Conservation (phyloP, 2,113 vertebrate species). For the Phasianus colchicus region DNA sequence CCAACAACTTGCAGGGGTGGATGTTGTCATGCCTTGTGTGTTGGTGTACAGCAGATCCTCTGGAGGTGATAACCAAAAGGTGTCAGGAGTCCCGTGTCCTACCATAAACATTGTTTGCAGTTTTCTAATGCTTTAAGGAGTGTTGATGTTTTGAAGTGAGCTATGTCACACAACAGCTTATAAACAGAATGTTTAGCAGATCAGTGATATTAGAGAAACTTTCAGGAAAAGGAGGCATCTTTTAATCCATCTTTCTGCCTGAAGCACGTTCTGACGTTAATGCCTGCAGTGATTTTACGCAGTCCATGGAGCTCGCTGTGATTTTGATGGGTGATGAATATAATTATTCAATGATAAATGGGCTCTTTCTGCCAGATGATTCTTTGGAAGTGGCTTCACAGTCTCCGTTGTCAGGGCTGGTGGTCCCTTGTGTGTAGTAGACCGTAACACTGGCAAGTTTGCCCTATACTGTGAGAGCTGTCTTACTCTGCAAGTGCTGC, state of each 20-base stretch:
- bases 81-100: background rate
- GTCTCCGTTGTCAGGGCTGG: background rate
- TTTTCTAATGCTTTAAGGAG: background rate
- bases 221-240: constrained; percentile 34
- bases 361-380: background rate
- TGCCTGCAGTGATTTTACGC: background rate
- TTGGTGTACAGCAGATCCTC: accelerated
- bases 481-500: background rate
- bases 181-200: constrained; percentile 10
- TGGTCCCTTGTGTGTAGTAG: background rate
- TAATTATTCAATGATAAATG: background rate
- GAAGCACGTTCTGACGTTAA: constrained; percentile 21
- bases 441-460: background rate
- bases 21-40: background rate
- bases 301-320: background rate
- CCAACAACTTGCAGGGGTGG: accelerated
- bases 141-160: background rate
- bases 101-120: background rate
- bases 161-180: background rate
- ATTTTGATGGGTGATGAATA: background rate
- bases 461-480: background rate
- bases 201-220: constrained; percentile 44
- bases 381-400: background rate
- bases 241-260: constrained; percentile 54
- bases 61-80: background rate